Conservation (phyloP, 2,113 vertebrate genomes). For the Oenanthe melanoleuca region DNA sequence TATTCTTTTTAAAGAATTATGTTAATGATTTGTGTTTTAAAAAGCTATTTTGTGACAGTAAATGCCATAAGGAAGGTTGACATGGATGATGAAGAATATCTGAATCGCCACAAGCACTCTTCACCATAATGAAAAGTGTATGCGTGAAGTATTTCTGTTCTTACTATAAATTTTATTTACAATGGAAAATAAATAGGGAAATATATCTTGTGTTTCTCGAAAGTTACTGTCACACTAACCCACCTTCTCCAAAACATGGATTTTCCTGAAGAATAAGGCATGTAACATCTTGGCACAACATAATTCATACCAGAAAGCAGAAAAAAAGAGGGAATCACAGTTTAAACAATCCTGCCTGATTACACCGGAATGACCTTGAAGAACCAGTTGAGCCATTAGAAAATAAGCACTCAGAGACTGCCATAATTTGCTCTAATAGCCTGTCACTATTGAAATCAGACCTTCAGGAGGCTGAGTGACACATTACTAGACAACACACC, state of each 20-base stretch:
- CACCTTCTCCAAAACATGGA: accelerated
- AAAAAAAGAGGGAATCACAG: not conserved
- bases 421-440: not conserved
- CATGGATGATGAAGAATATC: not conserved
- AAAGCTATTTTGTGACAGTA: not conserved
- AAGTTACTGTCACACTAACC: not conserved
- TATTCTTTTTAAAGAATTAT: not conserved
- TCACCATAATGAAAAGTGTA: not conserved
- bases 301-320: not conserved
- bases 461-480: not conserved
- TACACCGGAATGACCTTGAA: not conserved
- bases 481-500: not conserved
- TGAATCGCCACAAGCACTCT: not conserved
- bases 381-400: not conserved
- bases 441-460: not conserved
- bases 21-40: not conserved
- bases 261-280: not conserved
- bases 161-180: not conserved
- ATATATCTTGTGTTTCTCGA: not conserved
- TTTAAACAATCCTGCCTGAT: not conserved
- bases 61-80: not conserved
- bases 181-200: not conserved
- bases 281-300: not conserved
- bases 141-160: not conserved
- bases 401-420: not conserved